phyloP scores from a whole-genome alignment of 2,113 vertebrate species.

The Centropus bengalensis region DNA sequence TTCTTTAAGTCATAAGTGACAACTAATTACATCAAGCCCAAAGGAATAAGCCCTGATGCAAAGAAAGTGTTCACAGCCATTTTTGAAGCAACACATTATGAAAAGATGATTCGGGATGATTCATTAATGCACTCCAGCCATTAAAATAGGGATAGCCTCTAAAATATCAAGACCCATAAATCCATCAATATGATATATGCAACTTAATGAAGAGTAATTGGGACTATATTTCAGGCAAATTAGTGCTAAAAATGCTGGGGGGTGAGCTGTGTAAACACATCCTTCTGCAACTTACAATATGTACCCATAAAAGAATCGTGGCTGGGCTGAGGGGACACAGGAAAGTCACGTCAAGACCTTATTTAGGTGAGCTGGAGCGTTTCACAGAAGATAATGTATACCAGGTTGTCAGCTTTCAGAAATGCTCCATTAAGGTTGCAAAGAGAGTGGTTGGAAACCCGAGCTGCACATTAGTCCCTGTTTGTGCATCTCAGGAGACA shows the following conservation, averaged over 20 bases:
- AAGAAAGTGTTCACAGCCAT: conserved; percentile 49
- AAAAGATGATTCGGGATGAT: neutral
- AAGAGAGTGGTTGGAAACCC: neutral
- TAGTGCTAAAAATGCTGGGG: neutral
- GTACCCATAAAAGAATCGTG: neutral
- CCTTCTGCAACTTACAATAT: neutral
- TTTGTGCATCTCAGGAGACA: neutral
- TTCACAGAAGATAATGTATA: neutral
- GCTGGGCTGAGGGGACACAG: neutral
- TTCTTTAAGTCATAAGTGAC: conserved; percentile 55
- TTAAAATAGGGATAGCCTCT: conserved; percentile 4
- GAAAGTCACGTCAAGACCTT: neutral
- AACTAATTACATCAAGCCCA: conserved; percentile 59
- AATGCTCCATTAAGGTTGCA: neutral
- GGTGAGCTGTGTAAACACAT: neutral
- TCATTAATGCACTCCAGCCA: neutral
- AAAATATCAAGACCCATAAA: conserved; percentile 15
- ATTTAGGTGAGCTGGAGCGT: neutral
- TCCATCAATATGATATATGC: neutral
- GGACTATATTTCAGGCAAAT: neutral
- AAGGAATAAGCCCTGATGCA: conserved; percentile 45
- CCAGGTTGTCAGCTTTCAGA: neutral
- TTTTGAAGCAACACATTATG: conserved; percentile 18
- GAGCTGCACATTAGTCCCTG: neutral
- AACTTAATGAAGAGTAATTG: neutral